Base-by-base conservation (phyloP, 2,797 vertebrate species). In the Apogon hyalosoma region DNA sequence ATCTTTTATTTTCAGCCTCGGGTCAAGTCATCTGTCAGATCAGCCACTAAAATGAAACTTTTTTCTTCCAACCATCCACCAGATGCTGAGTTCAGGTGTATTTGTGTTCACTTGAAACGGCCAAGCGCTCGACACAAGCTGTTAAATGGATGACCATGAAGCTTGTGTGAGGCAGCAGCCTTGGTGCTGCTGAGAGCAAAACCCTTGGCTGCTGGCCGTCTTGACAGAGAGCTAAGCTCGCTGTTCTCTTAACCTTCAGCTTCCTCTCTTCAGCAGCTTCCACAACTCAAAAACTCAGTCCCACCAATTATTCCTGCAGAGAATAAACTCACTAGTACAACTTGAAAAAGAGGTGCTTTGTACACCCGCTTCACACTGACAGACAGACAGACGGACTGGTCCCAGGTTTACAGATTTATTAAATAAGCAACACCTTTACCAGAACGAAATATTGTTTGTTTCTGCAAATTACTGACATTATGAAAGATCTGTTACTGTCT, bases 181-280 rank as follows among this genome's bases (percentile, higher is more conserved):
- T 90, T 86, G 76, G 69, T 63, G 40, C 47, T 11, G 48, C 70
- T 76, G 69, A 87, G 78, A 81, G 79, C 54, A 3, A 77, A 79
- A 77, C 83, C 81, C 58, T 87, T 77, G 79, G 74, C 76, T 33
- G 41, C 66, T 49, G 54, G 47, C 47, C 61, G 82, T 73, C 72
- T 67, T 79, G 76, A 82, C 83, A 77, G 79, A 80, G 83, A 86
- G 78, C 78, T 86, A 74, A 87, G 79, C 56, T 86, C 54, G 59
- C 77, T 77, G 79, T 80, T 86, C 83, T 82, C 84, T 88, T 89
- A 73, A 87, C 85, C 87, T 86, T 88, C 68, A 87, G 75, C 79
- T 82, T 66, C 65, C 65, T 75, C 60, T 68, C 38, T 47, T 65
- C 65, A 69, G 24, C 56, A 13, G 54, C 59, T 60, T 59, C 56